Percentiles rank a stretch among this genome's conserved stretches.
phyloP scores from a whole-genome alignment of 2,888 invertebrate species.

The Lasioglossum figueresi region DNA sequence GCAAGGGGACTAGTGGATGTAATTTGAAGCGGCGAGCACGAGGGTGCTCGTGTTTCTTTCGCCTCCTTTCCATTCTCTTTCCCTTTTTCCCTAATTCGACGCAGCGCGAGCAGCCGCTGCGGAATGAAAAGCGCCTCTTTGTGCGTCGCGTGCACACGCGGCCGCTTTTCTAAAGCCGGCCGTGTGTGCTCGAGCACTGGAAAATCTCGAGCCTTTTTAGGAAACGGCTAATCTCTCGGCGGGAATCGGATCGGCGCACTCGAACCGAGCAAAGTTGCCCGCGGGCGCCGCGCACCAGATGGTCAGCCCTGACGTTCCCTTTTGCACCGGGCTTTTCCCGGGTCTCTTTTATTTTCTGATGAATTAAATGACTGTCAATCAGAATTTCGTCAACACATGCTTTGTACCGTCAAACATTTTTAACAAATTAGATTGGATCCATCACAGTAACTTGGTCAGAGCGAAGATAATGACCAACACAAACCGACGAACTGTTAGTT shows the following conservation, averaged over 20 bases:
- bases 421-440: too few species aligned
- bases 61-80: conserved; percentile 19
- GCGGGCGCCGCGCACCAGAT: conserved; percentile 29
- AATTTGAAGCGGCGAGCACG: conserved; percentile 64
- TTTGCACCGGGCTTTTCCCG: conserved; percentile 9
- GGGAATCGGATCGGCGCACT: conserved; percentile 49
- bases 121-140: conserved; percentile 77
- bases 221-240: conserved; percentile 50
- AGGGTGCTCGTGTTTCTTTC: conserved; percentile 21
- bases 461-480: not conserved
- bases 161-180: conserved; percentile 14
- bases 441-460: not conserved
- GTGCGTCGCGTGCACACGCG: conserved; percentile 22
- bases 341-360: not conserved
- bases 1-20: conserved; percentile 49
- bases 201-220: conserved; percentile 49
- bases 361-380: not conserved
- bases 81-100: conserved; percentile 68
- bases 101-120: conserved; percentile 64
- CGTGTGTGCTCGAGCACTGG: conserved; percentile 41
- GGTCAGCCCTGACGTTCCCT: conserved; percentile 25
- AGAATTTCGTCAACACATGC: too few species aligned
- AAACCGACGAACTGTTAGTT: not conserved
- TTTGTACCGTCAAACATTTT: too few species aligned
- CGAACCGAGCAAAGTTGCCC: conserved; percentile 1